Percentiles rank a stretch among this genome's conserved stretches.
Conservation (phyloP, 2,797 vertebrate genomes). For the Chanos chanos region DNA sequence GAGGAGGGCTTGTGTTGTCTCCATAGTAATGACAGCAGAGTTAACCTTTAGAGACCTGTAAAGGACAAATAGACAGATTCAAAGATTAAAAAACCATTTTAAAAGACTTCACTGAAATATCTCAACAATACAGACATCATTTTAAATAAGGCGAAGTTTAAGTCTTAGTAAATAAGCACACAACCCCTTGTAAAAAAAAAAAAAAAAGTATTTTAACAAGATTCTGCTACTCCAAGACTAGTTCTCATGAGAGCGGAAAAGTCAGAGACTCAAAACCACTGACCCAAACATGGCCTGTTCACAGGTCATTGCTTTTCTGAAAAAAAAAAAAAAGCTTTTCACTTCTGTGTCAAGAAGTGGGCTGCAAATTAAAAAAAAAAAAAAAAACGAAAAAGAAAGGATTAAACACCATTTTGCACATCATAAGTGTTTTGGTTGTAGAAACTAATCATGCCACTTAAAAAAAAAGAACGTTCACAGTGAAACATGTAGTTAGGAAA, state of each 20-base stretch:
- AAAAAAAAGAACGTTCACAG: too few species aligned
- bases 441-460: too few species aligned
- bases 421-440: too few species aligned
- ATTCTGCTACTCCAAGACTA: constrained; percentile 1
- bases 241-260: constrained; percentile 4
- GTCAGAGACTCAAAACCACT: constrained; percentile 19
- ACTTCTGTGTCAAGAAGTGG: constrained; percentile 9
- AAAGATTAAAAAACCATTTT: constrained; percentile 8
- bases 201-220: neutral
- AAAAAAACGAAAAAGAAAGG: constrained; percentile 25
- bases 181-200: constrained; percentile 13
- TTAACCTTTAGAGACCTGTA: constrained; percentile 53
- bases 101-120: neutral
- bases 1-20: constrained; percentile 47
- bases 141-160: neutral
- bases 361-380: constrained; percentile 5
- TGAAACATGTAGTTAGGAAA: too few species aligned
- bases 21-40: constrained; percentile 49
- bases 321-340: neutral
- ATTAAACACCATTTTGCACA: too few species aligned
- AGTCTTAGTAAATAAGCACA: constrained; percentile 19
- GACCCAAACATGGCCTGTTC: constrained; percentile 29
- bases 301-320: constrained; percentile 31
- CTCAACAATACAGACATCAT: too few species aligned
- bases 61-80: constrained; percentile 32